Percentiles rank a stretch among this genome's conserved stretches.
Evolutionary conservation across 37 sponge, comb jelly and placozoan genomes (phyloP).

Genomic region (Aplysina aerophoba): DNA sequence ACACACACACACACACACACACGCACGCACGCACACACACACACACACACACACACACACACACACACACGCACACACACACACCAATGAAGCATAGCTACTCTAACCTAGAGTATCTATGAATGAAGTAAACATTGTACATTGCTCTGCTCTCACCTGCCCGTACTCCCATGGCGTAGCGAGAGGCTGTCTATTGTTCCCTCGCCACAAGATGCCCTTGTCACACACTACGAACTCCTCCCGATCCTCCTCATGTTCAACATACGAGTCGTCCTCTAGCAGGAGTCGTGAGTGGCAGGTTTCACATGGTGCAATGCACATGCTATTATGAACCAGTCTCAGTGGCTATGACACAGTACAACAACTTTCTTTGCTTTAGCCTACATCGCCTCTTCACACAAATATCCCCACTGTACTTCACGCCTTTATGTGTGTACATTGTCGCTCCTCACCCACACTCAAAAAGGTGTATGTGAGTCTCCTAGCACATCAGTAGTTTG

Average conservation of each 20-base stretch:
- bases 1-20: conserved; percentile 40
- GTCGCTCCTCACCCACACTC: too few relatives aligned
- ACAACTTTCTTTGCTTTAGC: too few relatives aligned
- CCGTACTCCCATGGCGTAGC: conserved; percentile 77
- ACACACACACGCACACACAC: conserved; percentile 31
- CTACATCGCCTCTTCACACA: too few relatives aligned
- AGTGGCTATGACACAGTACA: too few relatives aligned
- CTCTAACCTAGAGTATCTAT: background rate
- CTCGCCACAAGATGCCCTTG: conserved; percentile 75
- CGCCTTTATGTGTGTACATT: too few relatives aligned
- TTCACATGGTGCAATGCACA: too few relatives aligned
- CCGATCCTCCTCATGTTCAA: conserved; percentile 39
- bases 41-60: conserved; percentile 27
- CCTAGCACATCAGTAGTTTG: too few relatives aligned
- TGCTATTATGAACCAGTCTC: too few relatives aligned
- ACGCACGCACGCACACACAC: too few relatives aligned
- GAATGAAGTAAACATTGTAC: background rate
- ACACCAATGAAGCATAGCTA: background rate
- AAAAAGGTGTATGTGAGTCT: too few relatives aligned
- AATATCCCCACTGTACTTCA: too few relatives aligned
- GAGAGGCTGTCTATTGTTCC: conserved; percentile 34
- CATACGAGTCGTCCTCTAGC: conserved; percentile 67
- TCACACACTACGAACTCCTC: conserved; percentile 54
- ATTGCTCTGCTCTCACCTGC: conserved; percentile 48
- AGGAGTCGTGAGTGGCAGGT: background rate